Evolutionary conservation across 2,113 vertebrate species (phyloP).

Genomic region (Rhegmatorhina hoffmannsi): DNA sequence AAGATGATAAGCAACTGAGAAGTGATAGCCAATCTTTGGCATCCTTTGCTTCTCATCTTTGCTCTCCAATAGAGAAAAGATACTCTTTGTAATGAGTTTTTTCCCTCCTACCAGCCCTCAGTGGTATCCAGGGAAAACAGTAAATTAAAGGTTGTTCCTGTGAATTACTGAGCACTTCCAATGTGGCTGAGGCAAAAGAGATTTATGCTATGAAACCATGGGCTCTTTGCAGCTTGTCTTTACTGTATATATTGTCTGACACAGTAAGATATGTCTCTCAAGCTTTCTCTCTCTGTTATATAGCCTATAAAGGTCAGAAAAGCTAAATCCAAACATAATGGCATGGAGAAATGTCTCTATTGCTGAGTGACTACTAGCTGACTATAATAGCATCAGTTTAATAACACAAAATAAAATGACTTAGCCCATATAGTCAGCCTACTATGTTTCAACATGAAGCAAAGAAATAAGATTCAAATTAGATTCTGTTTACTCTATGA

Average conservation of each 20-base stretch:
- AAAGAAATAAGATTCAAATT: constrained; percentile 35
- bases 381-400: constrained; percentile 42
- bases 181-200: constrained; percentile 39
- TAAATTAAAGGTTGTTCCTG: constrained; percentile 66
- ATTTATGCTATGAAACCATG: constrained; percentile 65
- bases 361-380: constrained; percentile 19
- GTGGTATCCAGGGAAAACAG: constrained; percentile 51
- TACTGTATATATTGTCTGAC: constrained; percentile 15
- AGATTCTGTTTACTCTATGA: constrained; percentile 36
- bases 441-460: constrained; percentile 11
- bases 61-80: not conserved
- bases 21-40: not conserved
- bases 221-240: constrained; percentile 44
- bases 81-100: constrained; percentile 50
- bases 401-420: constrained; percentile 46
- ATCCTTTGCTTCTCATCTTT: not conserved
- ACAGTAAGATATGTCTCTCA: constrained; percentile 52
- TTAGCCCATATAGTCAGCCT: not conserved
- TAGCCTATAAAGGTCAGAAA: constrained; percentile 65
- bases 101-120: constrained; percentile 23
- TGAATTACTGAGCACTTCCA: constrained; percentile 70
- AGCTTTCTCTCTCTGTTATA: constrained; percentile 33
- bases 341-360: constrained; percentile 27
- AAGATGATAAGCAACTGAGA: not conserved
- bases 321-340: constrained; percentile 62